Evolutionary conservation across 2,797 vertebrate species (phyloP).

Genomic region (Neostethus bicornis): DNA sequence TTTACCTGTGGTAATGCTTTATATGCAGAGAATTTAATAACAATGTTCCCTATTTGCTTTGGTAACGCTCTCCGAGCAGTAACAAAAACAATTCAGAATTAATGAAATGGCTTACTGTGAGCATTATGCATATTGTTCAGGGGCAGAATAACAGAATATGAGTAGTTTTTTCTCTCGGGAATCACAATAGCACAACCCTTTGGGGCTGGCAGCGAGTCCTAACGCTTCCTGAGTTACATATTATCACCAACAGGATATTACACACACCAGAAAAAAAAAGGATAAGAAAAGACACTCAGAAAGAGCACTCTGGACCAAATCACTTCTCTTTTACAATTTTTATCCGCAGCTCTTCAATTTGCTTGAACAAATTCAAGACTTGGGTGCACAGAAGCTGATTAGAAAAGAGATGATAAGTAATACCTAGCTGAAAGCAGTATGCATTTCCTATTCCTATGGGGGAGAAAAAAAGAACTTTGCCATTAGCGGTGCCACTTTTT

Average conservation of each 20-base stretch:
- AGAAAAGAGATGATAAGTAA: constrained; percentile 46
- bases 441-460: constrained; percentile 32
- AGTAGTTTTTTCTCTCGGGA: constrained; percentile 62
- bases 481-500: constrained; percentile 48
- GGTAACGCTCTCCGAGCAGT: constrained; percentile 42
- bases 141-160: constrained; percentile 49
- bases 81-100: constrained; percentile 62
- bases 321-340: constrained; percentile 55
- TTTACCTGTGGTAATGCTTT: constrained; percentile 53
- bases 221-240: constrained; percentile 61
- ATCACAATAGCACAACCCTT: constrained; percentile 56
- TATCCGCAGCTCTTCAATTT: constrained; percentile 50
- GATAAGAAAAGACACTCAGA: constrained; percentile 23
- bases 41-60: constrained; percentile 47
- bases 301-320: constrained; percentile 43
- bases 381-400: constrained; percentile 41
- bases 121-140: constrained; percentile 63
- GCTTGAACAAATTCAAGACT: constrained; percentile 40
- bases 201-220: constrained; percentile 59
- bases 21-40: constrained; percentile 61
- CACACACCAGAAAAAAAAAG: constrained; percentile 62
- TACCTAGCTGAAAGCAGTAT: constrained; percentile 42
- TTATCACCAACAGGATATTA: constrained; percentile 53
- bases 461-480: constrained; percentile 32
- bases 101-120: constrained; percentile 62